Conservation (phyloP, 2,113 vertebrate species). For the Epinephelus lanceolatus region DNA sequence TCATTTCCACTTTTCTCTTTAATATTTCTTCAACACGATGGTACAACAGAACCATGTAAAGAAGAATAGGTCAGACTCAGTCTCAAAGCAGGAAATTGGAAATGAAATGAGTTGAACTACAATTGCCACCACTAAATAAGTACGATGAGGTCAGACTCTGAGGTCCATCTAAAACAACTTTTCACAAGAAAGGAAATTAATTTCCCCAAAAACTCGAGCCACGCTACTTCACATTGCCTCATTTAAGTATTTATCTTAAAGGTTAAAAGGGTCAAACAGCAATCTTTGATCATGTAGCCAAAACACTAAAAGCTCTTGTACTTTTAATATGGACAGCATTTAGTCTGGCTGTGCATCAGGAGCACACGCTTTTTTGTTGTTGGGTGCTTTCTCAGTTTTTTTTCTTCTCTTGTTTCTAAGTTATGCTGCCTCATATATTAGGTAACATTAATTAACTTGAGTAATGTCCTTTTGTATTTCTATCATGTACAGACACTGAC, state of each 20-base stretch:
- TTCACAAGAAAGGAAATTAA: not conserved
- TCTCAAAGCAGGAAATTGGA: not conserved
- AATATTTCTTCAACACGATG: not conserved
- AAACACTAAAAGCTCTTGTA: not conserved
- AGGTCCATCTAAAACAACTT: not conserved
- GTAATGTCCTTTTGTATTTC: slow-evolving; percentile 6
- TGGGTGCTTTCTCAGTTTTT: not conserved
- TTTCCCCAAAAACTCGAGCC: not conserved
- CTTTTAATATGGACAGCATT: not conserved
- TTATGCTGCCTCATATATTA: not conserved
- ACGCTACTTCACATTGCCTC: not conserved
- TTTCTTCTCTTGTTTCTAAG: not conserved
- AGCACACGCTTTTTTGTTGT: not conserved
- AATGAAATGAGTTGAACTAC: not conserved
- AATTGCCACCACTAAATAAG: slow-evolving; percentile 3
- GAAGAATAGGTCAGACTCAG: not conserved
- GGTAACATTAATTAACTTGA: slow-evolving; percentile 3
- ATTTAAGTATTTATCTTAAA: not conserved
- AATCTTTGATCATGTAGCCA: not conserved
- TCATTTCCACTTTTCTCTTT: not conserved
- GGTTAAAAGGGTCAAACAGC: slow-evolving; percentile 2
- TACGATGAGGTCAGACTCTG: not conserved
- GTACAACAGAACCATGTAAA: not conserved
- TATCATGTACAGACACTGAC: not conserved
- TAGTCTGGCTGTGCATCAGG: not conserved